Evolutionary conservation across 2,113 vertebrate species (phyloP), one percentile per base, ranked within the genome.

Genomic region (Formicarius rufipectus): DNA sequence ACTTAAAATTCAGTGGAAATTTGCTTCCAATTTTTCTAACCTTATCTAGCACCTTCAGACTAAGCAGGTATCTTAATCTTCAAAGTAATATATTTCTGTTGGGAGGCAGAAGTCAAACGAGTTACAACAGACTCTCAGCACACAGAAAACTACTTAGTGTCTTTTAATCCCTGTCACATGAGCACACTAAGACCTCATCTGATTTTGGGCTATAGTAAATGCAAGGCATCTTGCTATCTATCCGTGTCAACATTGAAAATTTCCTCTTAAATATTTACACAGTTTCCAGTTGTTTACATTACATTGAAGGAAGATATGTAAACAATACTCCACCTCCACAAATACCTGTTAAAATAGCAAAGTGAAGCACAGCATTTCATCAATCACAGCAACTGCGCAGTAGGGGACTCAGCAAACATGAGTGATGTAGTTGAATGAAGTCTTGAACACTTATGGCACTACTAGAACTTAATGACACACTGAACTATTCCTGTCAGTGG

Each of bases 241-340:
- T 35, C 59, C 76, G 11, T 1, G 2, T 40, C 3, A 2, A 39
- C 30, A 47, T 0, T 20, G 13, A 30, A 81, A 42, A 2, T 37
- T 74, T 39, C 19, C 17, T 52, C 80, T 33, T 30, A 76, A 89
- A 56, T 52, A 49, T 68, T 79, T 68, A 63, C 73, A 40, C 44
- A 24, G 14, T 20, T 62, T 17, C n/a, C 40, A 28, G 24, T 60
- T 69, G 14, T 47, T 85, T 33, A 58, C 14, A 56, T 45, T 47
- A 19, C 40, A 12, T 23, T 86, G 44, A 68, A 82, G 75, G 30
- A 64, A 44, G 10, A n/a, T 33, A n/a, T 3, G 33, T 21, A n/a
- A 40, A 31, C 15, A 71, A 15, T 17, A 25, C 17, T 40, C 33
- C 33, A n/a, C 49, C 62, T 72, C 58, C n/a, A 47, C 27, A 84